phyloP scores from a whole-genome alignment of 1,140 invertebrate species.

The Saccostrea echinata region DNA sequence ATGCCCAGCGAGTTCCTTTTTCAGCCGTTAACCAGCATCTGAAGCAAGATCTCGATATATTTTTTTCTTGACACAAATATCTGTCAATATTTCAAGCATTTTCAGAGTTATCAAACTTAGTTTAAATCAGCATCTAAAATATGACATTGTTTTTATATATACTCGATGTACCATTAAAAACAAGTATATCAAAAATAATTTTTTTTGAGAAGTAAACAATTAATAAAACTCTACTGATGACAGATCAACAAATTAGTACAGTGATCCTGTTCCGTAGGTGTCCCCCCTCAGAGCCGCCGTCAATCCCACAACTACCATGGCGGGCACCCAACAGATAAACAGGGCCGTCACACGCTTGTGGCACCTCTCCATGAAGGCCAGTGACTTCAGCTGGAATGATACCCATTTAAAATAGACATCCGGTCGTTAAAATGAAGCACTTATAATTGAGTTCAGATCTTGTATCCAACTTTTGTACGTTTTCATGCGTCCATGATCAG shows the following conservation, averaged over 20 bases:
- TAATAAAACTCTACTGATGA: too few relatives aligned
- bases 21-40: conserved; percentile 64
- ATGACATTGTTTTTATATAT: too few relatives aligned
- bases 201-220: too few relatives aligned
- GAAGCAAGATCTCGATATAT: neutral
- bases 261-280: conserved; percentile 50
- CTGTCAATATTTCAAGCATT: too few relatives aligned
- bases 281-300: conserved; percentile 59
- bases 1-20: conserved; percentile 60
- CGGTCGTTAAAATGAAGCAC: neutral
- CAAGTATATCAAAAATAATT: too few relatives aligned
- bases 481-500: too few relatives aligned
- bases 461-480: too few relatives aligned
- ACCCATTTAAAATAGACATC: neutral
- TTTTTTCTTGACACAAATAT: too few relatives aligned
- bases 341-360: conserved; percentile 16
- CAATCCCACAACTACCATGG: conserved; percentile 59
- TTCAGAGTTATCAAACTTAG: too few relatives aligned
- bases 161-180: too few relatives aligned
- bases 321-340: conserved; percentile 57
- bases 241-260: conserved; percentile 47
- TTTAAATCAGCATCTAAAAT: too few relatives aligned
- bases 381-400: neutral
- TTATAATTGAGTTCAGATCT: too few relatives aligned
- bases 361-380: neutral